phyloP scores from a whole-genome alignment of 1,140 invertebrate genomes.

The Holcopasites calliopsidis region DNA sequence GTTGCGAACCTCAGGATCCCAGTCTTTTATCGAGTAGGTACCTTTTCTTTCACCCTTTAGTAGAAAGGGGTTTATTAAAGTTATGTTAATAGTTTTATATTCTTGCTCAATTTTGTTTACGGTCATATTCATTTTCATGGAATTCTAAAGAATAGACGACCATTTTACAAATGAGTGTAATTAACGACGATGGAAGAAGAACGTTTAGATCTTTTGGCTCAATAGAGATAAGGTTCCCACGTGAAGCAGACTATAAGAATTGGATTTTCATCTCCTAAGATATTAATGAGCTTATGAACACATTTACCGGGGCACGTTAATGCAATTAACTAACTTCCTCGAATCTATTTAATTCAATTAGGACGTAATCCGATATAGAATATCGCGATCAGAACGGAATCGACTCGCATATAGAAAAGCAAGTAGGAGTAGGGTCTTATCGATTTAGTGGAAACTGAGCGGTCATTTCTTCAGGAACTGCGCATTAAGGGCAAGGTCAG shows the following conservation, averaged over 20 bases:
- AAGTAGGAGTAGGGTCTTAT: conserved; percentile 1
- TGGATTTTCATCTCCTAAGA: not conserved
- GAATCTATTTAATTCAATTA: conserved; percentile 32
- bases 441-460: conserved; percentile 15
- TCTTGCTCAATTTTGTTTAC: too few relatives aligned
- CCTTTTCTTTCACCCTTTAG: too few relatives aligned
- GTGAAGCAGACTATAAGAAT: too few relatives aligned
- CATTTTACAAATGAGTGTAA: too few relatives aligned
- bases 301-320: conserved; percentile 6
- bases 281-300: conserved; percentile 31
- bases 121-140: too few relatives aligned
- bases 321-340: conserved; percentile 27
- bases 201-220: too few relatives aligned
- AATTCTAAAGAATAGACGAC: too few relatives aligned
- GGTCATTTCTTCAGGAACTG: conserved; percentile 24
- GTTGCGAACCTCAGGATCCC: not conserved
- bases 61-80: too few relatives aligned
- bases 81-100: too few relatives aligned
- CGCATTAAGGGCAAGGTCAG: conserved; percentile 31
- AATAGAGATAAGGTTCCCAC: too few relatives aligned
- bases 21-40: not conserved
- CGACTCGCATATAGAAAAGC: conserved; percentile 9
- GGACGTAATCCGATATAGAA: conserved; percentile 37
- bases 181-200: too few relatives aligned
- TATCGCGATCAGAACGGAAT: conserved; percentile 21